Evolutionary conservation across 2,113 vertebrate species (phyloP).

Genomic region (Myotis brandtii): DNA sequence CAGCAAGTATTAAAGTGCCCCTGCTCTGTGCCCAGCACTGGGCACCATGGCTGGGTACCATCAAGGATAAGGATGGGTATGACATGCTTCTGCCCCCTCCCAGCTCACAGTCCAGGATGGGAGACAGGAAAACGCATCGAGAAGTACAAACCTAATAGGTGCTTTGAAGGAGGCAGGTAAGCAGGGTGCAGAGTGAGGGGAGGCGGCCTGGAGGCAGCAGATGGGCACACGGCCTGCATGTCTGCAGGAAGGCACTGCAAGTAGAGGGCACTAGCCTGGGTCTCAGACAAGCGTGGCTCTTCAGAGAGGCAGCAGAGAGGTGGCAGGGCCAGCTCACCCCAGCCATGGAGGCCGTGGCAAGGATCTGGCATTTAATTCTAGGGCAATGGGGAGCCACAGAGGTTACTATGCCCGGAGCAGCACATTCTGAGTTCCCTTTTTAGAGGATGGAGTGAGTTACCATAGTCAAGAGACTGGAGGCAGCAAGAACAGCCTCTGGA

Average conservation of each 20-base stretch:
- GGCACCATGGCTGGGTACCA: not conserved
- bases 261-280: rapidly evolving
- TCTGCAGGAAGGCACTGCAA: not conserved
- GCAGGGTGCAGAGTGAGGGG: not conserved
- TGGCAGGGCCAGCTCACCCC: not conserved
- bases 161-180: rapidly evolving
- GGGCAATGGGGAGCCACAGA: not conserved
- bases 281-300: not conserved
- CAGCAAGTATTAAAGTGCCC: not conserved
- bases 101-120: not conserved
- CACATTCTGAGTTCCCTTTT: not conserved
- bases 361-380: not conserved
- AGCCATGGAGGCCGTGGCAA: not conserved
- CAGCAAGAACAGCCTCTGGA: not conserved
- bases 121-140: too few species aligned
- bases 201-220: rapidly evolving
- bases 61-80: too few species aligned
- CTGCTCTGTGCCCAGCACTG: not conserved
- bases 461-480: rapidly evolving
- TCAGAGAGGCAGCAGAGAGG: not conserved
- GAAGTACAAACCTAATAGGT: not conserved
- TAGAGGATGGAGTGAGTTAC: not conserved
- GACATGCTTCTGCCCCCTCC: not conserved
- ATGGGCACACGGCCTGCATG: rapidly evolving
- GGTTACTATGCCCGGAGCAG: not conserved